Evolutionary conservation across 2,797 vertebrate genomes (phyloP).

Genomic region (Discoglossus pictus): DNA sequence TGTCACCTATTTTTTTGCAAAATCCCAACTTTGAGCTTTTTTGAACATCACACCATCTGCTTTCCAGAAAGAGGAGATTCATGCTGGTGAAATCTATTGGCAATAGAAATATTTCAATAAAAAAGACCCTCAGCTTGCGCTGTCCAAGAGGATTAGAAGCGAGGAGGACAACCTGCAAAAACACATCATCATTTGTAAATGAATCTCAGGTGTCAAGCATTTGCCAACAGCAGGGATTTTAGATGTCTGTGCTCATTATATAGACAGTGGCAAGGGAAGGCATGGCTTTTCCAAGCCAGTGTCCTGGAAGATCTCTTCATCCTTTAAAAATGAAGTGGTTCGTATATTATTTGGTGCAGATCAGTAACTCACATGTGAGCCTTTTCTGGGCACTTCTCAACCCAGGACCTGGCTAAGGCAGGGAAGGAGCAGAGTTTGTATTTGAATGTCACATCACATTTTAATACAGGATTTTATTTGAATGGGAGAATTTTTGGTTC

Average conservation of each 20-base stretch:
- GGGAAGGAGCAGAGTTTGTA: conserved; percentile 36
- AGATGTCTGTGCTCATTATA: conserved; percentile 46
- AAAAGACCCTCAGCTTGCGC: conserved; percentile 48
- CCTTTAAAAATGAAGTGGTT: conserved; percentile 1
- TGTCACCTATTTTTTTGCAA: conserved; percentile 34
- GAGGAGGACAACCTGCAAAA: conserved; percentile 51
- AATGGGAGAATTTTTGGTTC: conserved; percentile 41
- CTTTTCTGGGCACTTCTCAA: conserved; percentile 13
- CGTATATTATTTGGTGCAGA: conserved; percentile 7
- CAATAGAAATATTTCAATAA: conserved; percentile 47
- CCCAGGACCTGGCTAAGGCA: conserved; percentile 19
- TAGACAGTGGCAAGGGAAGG: conserved; percentile 17
- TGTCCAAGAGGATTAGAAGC: conserved; percentile 44
- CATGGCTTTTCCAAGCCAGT: conserved; percentile 25
- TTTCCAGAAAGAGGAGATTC: conserved; percentile 38
- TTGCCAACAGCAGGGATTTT: conserved; percentile 53
- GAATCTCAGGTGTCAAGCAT: conserved; percentile 52
- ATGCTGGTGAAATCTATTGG: conserved; percentile 46
- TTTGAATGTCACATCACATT: conserved; percentile 37
- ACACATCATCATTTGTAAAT: conserved; percentile 47
- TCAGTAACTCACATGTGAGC: neutral
- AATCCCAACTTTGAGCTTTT: conserved; percentile 35
- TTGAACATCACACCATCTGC: conserved; percentile 39
- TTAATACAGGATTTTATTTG: conserved; percentile 40
- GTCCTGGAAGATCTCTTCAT: conserved; percentile 12